Conservation (phyloP, 2,113 vertebrate genomes). For the Campylomormyrus numenius region DNA sequence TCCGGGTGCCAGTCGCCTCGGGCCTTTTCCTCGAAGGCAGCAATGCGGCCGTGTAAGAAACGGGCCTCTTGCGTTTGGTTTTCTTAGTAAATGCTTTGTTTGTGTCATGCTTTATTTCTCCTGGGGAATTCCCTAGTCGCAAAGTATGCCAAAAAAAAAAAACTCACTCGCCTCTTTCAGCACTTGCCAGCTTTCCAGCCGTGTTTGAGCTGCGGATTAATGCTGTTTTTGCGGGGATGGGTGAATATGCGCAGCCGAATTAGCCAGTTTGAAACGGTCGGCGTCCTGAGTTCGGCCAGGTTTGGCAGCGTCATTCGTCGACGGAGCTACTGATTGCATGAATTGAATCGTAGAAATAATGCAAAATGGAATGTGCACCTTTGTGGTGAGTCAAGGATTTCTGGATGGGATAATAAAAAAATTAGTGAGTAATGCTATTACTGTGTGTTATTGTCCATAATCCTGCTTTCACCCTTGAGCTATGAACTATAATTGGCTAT, state of each 20-base stretch:
- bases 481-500: neutral
- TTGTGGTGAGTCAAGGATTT: neutral
- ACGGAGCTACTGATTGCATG: neutral
- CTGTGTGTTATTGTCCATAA: neutral
- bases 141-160: neutral
- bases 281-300: neutral
- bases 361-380: neutral
- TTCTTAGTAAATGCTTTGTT: neutral
- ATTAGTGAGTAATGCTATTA: neutral
- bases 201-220: neutral
- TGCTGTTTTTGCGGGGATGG: neutral
- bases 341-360: neutral
- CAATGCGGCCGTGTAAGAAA: neutral
- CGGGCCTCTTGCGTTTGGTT: neutral
- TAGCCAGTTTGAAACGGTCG: neutral
- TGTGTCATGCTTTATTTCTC: neutral
- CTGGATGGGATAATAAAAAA: neutral
- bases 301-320: neutral
- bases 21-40: neutral
- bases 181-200: neutral
- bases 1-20: neutral
- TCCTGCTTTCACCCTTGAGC: neutral
- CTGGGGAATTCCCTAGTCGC: neutral
- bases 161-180: neutral
- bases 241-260: neutral